Base-by-base conservation (phyloP, 2,888 invertebrate genomes). In the Timandra comae region DNA sequence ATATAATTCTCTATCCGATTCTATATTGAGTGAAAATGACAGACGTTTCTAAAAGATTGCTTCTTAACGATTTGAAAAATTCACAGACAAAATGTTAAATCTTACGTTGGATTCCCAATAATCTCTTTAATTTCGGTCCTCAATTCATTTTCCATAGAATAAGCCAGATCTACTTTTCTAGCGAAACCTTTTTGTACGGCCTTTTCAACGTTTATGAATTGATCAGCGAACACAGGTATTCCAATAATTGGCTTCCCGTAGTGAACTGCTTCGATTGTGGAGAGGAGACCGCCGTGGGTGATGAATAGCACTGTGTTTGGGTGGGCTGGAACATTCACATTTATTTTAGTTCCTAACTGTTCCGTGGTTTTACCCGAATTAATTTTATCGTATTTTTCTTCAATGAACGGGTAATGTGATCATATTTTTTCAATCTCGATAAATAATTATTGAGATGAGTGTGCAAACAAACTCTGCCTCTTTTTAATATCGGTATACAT, bases 201-300 rank as follows among this genome's bases (percentile, higher is more conserved):
- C 35, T 53, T 56, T 2, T 61, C 39, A 0, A 69, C 61, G 33
- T 81, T 79, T 1, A 46, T 29, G 30, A 63, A 70, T 46, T 81
- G 80, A 32, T 80, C 80, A 5, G 48, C 72, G 20, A 67, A 75
- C 0, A 68, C 63, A 4, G 80, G 79, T 11, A 80, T 61, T 0
- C 73, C 78, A 7, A 79, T 63, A 10, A 68, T 50, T 0, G 80
- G 80, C 0, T 65, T 65, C 1, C 65, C 78, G 16, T 51, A 71
- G 35, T 74, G 56, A 3, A 77, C 46, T 0, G 74, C 43, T 35
- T 79, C 81, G 0, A 62, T 70, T 0, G 59, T 66, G 0, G 79
- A 80, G 0, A 79, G 50, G 0, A 72, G 50, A n/a, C 80, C 80
- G 1, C 80, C 78, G 19, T 80, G 79, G 0, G 76, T 73, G 25